phyloP scores from a whole-genome alignment of 2,797 vertebrate species.

The Vespertilio murinus region DNA sequence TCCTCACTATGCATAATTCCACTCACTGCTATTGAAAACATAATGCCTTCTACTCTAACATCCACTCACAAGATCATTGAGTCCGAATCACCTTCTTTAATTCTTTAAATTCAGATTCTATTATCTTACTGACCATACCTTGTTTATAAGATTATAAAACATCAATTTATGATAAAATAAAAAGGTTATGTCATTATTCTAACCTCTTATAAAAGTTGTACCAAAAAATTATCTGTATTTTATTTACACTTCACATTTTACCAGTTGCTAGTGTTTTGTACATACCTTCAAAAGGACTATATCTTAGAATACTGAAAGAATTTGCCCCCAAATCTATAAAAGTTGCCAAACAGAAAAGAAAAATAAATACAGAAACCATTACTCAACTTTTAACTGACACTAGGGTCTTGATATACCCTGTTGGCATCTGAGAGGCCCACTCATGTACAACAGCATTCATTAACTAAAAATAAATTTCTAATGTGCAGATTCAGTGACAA shows the following conservation, averaged over 20 bases:
- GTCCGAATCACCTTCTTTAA: background rate
- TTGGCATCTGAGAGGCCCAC: slow-evolving; percentile 15
- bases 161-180: background rate
- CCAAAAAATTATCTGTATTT: slow-evolving; percentile 2
- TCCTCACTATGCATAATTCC: background rate
- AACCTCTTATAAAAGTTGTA: background rate
- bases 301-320: slow-evolving; percentile 15
- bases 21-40: background rate
- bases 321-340: background rate
- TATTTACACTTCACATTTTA: slow-evolving; percentile 32
- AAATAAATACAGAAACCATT: slow-evolving; percentile 46
- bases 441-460: slow-evolving; percentile 39
- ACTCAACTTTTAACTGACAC: slow-evolving; percentile 65
- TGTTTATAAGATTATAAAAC: background rate
- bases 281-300: background rate
- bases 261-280: background rate
- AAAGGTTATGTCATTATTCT: background rate
- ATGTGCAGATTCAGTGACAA: slow-evolving; percentile 54
- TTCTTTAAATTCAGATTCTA: background rate
- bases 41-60: background rate
- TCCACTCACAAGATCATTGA: background rate
- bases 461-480: slow-evolving; percentile 67
- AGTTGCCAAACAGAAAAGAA: slow-evolving; percentile 50
- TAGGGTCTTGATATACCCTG: background rate
- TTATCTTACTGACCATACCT: background rate